These are phyloP conservation scores for Phanerotoma sp. DNA, from an alignment of 2,888 invertebrate genomes.

Conservation along the genomic window DNA sequence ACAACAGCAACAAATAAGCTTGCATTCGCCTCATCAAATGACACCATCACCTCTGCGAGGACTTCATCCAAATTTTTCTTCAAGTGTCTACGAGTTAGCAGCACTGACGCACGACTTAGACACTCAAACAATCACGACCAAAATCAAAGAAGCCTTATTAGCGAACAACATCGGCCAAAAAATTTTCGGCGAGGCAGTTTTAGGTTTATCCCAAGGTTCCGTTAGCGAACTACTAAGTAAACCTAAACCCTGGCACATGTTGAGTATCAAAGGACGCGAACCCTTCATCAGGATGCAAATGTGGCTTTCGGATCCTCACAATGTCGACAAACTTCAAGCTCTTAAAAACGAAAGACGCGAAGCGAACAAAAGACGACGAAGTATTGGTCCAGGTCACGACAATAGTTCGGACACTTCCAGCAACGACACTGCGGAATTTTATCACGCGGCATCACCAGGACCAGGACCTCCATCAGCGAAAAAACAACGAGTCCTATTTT, in stretches of 20 bases:
- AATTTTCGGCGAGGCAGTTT: constrained; percentile 96
- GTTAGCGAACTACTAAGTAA: constrained; percentile 96
- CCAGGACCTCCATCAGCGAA: constrained; percentile 85
- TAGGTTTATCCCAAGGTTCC: constrained; percentile 94
- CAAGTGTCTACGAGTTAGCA: constrained; percentile 98
- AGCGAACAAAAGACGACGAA: constrained; percentile 86
- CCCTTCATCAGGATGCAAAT: constrained; percentile 96
- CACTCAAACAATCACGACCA: constrained; percentile 93
- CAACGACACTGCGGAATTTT: constrained; percentile 86
- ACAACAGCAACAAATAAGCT: constrained; percentile 60
- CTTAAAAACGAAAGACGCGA: constrained; percentile 88
- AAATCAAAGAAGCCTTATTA: constrained; percentile 93
- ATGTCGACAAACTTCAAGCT: constrained; percentile 89
- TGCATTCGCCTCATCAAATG: constrained; percentile 67
- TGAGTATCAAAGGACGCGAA: constrained; percentile 96
- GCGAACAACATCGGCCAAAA: constrained; percentile 99
- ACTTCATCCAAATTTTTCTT: constrained; percentile 83
- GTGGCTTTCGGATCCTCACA: constrained; percentile 95
- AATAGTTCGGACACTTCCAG: constrained; percentile 87
- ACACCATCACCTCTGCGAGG: constrained; percentile 68
- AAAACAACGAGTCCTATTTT: constrained; percentile 94
- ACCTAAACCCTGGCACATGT: constrained; percentile 99
- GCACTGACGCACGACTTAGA: constrained; percentile 95
- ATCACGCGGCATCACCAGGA: constrained; percentile 76
- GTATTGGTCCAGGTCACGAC: constrained; percentile 80